Evolutionary conservation across 2,888 invertebrate species (phyloP).

Genomic region (Stramonita haemastoma): DNA sequence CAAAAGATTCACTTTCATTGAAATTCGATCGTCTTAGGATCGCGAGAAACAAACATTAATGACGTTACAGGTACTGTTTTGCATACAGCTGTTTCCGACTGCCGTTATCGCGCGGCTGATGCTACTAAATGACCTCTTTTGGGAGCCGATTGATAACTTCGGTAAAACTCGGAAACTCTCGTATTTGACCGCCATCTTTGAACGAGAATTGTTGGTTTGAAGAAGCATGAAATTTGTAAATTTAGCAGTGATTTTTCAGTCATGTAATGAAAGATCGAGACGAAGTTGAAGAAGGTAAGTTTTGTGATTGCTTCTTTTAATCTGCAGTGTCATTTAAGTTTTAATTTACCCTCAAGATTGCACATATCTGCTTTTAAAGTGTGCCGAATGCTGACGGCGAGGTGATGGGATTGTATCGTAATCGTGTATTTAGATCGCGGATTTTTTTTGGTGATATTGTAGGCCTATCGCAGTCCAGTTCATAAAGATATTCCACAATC

Average conservation of each 20-base stretch:
- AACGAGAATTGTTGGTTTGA: neutral
- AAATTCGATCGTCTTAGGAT: too few species aligned
- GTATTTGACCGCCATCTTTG: constrained; percentile 28
- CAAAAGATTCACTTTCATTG: too few species aligned
- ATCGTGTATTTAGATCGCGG: too few species aligned
- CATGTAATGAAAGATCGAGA: neutral
- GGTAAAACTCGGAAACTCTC: constrained; percentile 14
- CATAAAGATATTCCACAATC: too few species aligned
- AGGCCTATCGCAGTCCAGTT: too few species aligned
- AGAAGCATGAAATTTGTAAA: neutral
- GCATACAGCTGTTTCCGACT: constrained; percentile 25
- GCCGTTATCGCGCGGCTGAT: neutral
- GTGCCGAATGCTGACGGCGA: too few species aligned
- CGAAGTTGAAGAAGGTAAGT: neutral
- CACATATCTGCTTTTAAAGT: too few species aligned
- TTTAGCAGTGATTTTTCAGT: neutral
- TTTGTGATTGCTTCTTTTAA: neutral
- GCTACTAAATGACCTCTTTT: neutral
- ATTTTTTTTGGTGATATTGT: too few species aligned
- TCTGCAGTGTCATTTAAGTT: neutral
- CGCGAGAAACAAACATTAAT: neutral
- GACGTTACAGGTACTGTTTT: constrained; percentile 5
- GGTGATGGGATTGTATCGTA: too few species aligned
- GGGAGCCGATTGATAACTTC: neutral
- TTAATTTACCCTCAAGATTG: neutral